phyloP scores from a whole-genome alignment of 2,888 invertebrate species.

The Allophyes oxyacanthae region DNA sequence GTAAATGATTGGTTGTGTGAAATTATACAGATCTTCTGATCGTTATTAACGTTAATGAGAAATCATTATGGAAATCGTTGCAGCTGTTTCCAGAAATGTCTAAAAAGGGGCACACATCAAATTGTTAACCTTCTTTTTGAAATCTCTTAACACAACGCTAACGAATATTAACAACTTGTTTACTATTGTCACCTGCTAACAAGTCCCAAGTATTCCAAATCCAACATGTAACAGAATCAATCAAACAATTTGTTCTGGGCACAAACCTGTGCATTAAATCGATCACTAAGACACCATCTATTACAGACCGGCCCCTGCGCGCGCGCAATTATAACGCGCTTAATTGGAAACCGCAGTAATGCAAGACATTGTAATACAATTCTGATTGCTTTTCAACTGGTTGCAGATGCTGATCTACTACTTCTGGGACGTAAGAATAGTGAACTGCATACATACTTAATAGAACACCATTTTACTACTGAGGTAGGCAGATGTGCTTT shows the following conservation, averaged over 20 bases:
- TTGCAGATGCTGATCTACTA: conserved; percentile 40
- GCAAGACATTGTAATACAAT: conserved; percentile 53
- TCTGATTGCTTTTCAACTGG: conserved; percentile 56
- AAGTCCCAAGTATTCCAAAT: conserved; percentile 9
- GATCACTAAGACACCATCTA: conserved; percentile 59
- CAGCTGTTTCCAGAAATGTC: no score
- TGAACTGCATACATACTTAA: neutral
- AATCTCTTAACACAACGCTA: no score
- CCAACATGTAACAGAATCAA: conserved; percentile 50
- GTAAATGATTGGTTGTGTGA: no score
- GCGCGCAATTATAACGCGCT: conserved; percentile 63
- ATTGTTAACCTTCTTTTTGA: no score
- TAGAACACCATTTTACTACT: neutral
- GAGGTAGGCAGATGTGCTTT: neutral
- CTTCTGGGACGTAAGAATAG: conserved; percentile 19
- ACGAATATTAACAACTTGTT: no score
- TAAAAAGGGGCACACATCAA: no score
- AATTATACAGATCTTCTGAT: no score
- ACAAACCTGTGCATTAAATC: conserved; percentile 51
- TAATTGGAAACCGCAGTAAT: conserved; percentile 63
- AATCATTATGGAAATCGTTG: no score
- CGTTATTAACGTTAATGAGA: no score
- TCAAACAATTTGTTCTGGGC: conserved; percentile 55
- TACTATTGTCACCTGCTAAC: no score
- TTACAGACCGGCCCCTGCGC: conserved; percentile 51